Evolutionary conservation across 1,140 invertebrate genomes (phyloP), one percentile per base, ranked within the genome.

Genomic region (Drosophila setifemur): DNA sequence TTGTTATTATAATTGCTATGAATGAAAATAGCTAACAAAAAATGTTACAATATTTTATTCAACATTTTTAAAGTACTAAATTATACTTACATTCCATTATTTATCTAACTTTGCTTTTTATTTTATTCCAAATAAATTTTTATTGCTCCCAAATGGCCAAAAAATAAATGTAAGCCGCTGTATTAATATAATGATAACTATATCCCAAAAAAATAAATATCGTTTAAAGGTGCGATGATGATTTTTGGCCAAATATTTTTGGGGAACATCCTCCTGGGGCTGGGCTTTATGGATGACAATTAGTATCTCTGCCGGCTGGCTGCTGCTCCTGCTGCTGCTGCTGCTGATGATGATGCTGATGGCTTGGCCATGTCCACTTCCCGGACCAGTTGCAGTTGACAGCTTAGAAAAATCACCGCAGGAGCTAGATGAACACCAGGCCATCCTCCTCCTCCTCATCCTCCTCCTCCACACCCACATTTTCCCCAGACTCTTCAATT

Each of bases 361-460:
- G 42, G 25, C 60, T 63, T 39, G 60, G 70, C 61, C 75, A 74
- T 79, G 76, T 49, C 64, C 52, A 57, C 39, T 68, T 64, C 29
- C 55, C 50, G 70, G 73, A 50, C 31, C 58, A 71, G 76, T 64
- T 85, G 79, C 81, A 72, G 61, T 55, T 85, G 79, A 85, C 81
- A 85, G 81, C 66, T 85, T 86, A 85, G 79, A 85, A 85, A 85
- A 85, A 85, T 85, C 81, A 86, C 67, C 81, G 55, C 60, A 39
- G 31, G 50, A 61, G 42, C 60, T 25, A 50, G 44, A n/a, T 60
- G 43, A 18, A 37, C n/a, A n/a, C n/a, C n/a, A 37, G 3, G 33
- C 33, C 14, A n/a, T 12, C 33, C 23, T 4, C 23, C 61, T 7
- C 18, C 2, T 1, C 6, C 31, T n/a, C 14, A n/a, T 12, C 33